These are phyloP conservation scores for Neomonachus schauinslandi DNA, from an alignment of 2,113 vertebrate genomes.

Conservation along the genomic window DNA sequence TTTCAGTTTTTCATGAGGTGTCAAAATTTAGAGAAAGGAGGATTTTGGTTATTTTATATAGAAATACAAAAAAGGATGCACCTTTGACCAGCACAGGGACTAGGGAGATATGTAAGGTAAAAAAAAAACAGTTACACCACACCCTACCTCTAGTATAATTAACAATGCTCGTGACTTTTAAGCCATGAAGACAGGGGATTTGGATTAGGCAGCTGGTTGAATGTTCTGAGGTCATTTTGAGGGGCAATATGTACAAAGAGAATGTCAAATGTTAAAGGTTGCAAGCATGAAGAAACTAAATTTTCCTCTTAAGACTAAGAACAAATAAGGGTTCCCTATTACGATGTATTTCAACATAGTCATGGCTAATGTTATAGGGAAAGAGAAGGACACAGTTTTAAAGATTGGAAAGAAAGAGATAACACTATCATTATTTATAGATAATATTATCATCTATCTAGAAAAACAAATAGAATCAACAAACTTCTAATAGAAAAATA, in stretches of 20 bases:
- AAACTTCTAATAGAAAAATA: slow-evolving; percentile 44
- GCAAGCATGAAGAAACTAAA: slow-evolving; percentile 2
- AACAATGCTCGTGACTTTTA: background rate
- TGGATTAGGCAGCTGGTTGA: background rate
- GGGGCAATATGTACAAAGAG: background rate
- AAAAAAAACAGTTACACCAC: background rate
- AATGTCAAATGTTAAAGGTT: background rate
- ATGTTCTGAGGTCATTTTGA: background rate
- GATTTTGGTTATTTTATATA: background rate
- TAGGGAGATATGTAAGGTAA: background rate
- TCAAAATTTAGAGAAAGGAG: background rate
- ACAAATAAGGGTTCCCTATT: background rate
- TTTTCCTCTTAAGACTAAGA: background rate
- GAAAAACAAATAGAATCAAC: slow-evolving; percentile 53
- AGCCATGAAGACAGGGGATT: background rate
- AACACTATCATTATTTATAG: slow-evolving; percentile 37
- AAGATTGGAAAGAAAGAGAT: slow-evolving; percentile 40
- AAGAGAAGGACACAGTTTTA: background rate
- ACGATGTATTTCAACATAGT: background rate
- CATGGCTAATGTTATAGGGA: background rate
- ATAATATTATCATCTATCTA: slow-evolving; percentile 21
- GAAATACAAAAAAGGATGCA: background rate
- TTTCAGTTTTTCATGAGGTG: background rate
- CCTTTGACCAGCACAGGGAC: background rate
- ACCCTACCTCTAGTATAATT: background rate